These are phyloP conservation scores for Limnephilus lunatus DNA, from an alignment of 2,888 invertebrate species.

Conservation along the genomic window DNA sequence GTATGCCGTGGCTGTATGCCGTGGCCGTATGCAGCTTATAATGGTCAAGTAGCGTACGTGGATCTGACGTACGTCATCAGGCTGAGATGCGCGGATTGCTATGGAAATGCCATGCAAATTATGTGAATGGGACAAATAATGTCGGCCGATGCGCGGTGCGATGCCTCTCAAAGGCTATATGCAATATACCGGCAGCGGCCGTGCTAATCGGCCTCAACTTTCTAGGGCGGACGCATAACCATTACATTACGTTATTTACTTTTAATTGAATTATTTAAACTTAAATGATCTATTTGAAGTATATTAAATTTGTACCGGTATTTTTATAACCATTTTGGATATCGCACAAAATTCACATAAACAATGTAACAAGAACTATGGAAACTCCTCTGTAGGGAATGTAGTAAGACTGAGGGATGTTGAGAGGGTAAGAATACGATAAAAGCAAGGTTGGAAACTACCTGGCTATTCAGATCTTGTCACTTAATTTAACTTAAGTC, in stretches of 20 bases:
- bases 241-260: not conserved
- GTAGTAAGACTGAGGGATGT: no score
- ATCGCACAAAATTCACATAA: no score
- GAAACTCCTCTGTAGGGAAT: no score
- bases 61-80: slow-evolving; percentile 23
- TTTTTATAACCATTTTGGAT: no score
- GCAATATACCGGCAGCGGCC: not conserved
- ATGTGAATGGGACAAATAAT: slow-evolving; percentile 36
- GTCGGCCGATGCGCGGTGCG: slow-evolving; percentile 32
- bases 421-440: no score
- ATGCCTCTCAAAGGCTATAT: slow-evolving; percentile 40
- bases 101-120: slow-evolving; percentile 50
- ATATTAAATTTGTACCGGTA: not conserved
- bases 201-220: not conserved
- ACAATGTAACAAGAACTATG: no score
- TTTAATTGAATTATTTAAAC: not conserved
- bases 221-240: not conserved
- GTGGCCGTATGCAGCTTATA: not conserved
- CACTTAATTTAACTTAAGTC: no score
- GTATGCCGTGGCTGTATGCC: not conserved
- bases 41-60: slow-evolving; percentile 20
- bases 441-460: no score
- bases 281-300: not conserved
- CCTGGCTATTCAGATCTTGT: no score
- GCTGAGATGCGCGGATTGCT: slow-evolving; percentile 35